Evolutionary conservation across 1,140 invertebrate species (phyloP), one percentile per base, ranked within the genome.

Genomic region (Drosophila gunungcola): DNA sequence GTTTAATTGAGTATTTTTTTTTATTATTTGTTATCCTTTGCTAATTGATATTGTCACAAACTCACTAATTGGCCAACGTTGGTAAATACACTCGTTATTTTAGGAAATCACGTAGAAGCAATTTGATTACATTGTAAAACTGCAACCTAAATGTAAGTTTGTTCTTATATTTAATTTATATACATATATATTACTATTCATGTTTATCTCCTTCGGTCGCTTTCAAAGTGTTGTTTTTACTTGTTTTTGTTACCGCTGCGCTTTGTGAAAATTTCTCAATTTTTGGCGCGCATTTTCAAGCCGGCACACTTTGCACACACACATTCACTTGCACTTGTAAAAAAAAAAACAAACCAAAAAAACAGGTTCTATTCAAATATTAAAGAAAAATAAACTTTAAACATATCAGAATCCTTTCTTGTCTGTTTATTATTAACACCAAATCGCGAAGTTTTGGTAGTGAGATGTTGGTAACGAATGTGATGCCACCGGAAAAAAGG

Each of bases 221-320:
- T 46, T 38, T 21, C 7, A 29, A 65, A 54, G 29, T 43, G 43
- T 41, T 45, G n/a, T n/a, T 46, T 12, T 21, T 38, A 10, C n/a
- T 16, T 7, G 38, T 32, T 32, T 52, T 25, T 63, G 58, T 27
- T 32, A 25, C n/a, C 42, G 27, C 34, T 57, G 53, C 38, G 53
- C 45, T 45, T 36, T 13, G 25, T 5, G 67, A 27, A 58, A 39
- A 60, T 72, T 72, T 73, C 54, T 72, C 38, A 72, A 73, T 73
- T 64, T 75, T 75, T 75, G 73, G 73, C 73, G 73, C 60, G 73
- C 73, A 57, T 76, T 75, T 74, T 46, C 56, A 53, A 62, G 56
- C 70, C 70, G 70, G 70, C 68, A 74, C 25, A 54, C 60, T 64
- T 67, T 51, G 51, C 27, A 51, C 46, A 21, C 7, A 56, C 45